Conservation (phyloP, 2,797 vertebrate species). For the Sebastes cheni region DNA sequence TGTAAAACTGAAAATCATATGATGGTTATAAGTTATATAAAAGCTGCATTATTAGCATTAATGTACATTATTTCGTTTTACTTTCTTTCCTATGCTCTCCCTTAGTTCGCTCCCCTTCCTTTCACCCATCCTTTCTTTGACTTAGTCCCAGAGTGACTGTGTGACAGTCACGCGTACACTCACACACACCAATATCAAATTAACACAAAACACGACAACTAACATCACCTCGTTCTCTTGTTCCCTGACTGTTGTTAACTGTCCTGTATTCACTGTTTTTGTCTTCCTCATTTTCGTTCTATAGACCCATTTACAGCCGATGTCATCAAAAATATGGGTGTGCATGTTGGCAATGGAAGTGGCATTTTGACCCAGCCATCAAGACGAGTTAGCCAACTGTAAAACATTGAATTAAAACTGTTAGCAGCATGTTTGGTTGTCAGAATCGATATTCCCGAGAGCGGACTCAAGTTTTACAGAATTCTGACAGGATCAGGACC, state of each 20-base stretch:
- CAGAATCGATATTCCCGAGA: background rate
- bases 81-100: background rate
- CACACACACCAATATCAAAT: background rate
- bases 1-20: constrained; percentile 23
- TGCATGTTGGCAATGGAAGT: background rate
- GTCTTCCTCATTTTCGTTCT: background rate
- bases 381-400: background rate
- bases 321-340: background rate
- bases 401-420: background rate
- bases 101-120: background rate
- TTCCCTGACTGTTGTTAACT: background rate
- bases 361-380: background rate
- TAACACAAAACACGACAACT: too few species aligned
- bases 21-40: background rate
- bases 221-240: background rate
- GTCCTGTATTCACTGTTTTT: background rate
- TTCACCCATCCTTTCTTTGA: background rate
- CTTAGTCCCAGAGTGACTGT: background rate
- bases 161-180: background rate
- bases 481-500: background rate
- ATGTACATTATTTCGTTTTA: background rate
- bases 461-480: background rate
- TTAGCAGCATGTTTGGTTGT: background rate
- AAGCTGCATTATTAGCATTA: constrained; percentile 2
- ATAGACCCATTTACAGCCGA: background rate